A percentile compares a stretch with the other conserved stretches of the same genome.
These are phyloP conservation scores for Auanema freiburgensis DNA, from an alignment of 2,888 invertebrate genomes.

Conservation along the genomic window DNA sequence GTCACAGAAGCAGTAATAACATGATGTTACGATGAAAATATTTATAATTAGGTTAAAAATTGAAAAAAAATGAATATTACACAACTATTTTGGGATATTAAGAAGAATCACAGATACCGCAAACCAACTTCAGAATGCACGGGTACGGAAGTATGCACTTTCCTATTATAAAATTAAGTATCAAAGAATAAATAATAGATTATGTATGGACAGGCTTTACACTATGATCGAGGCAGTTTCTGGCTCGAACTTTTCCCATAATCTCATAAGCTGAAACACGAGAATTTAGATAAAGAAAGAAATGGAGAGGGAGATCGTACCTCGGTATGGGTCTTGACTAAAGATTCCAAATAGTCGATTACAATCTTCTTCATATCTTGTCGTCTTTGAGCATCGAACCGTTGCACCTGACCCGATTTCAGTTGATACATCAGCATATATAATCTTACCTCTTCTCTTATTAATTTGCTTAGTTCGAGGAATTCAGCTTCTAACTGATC, in stretches of 20 bases:
- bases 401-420: slow-evolving; percentile 70
- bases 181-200: too few species aligned
- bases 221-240: slow-evolving; percentile 82
- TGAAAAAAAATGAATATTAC: too few species aligned
- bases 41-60: too few species aligned
- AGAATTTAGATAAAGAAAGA: too few species aligned
- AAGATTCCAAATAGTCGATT: slow-evolving; percentile 86
- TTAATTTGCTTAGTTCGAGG: slow-evolving; percentile 77
- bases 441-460: slow-evolving; percentile 75
- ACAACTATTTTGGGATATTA: too few species aligned
- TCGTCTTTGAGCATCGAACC: slow-evolving; percentile 90
- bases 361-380: slow-evolving; percentile 89
- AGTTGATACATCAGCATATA: neutral
- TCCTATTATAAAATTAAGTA: too few species aligned
- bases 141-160: too few species aligned
- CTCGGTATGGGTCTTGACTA: slow-evolving; percentile 91
- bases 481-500: slow-evolving; percentile 75
- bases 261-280: slow-evolving; percentile 25
- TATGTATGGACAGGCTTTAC: slow-evolving; percentile 17
- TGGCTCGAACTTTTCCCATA: slow-evolving; percentile 76
- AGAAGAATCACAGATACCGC: too few species aligned
- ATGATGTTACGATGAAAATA: too few species aligned
- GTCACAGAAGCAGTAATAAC: too few species aligned
- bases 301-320: slow-evolving; percentile 69
- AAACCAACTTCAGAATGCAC: too few species aligned